Evolutionary conservation across 2,113 vertebrate genomes (phyloP).

Genomic region (Alligator mississippiensis): DNA sequence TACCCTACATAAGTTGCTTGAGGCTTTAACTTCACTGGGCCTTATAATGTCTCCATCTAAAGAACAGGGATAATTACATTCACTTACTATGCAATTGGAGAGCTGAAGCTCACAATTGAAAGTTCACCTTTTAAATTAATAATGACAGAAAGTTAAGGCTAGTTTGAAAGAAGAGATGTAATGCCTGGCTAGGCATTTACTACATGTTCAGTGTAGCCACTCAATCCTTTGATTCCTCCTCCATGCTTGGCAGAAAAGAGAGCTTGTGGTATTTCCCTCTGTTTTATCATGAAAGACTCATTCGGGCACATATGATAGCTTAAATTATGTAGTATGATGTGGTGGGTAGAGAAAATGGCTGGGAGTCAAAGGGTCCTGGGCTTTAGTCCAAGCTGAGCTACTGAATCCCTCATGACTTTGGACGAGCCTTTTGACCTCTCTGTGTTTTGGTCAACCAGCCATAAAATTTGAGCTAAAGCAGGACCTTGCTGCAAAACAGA

Average conservation of each 20-base stretch:
- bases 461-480: not conserved
- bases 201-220: not conserved
- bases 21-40: not conserved
- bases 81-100: not conserved
- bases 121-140: not conserved
- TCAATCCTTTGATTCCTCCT: not conserved
- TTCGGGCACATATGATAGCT: not conserved
- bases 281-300: constrained; percentile 8
- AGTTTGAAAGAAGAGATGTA: not conserved
- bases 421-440: not conserved
- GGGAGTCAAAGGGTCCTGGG: not conserved
- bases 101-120: not conserved
- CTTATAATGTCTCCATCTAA: not conserved
- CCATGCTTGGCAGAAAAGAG: not conserved
- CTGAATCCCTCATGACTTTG: not conserved
- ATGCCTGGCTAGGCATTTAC: not conserved
- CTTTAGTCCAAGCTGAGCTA: not conserved
- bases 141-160: not conserved
- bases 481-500: not conserved
- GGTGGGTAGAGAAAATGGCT: not conserved
- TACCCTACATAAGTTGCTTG: not conserved
- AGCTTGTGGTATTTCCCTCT: not conserved
- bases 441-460: not conserved
- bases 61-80: not conserved
- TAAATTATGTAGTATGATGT: not conserved